Evolutionary conservation across 1,140 invertebrate species (phyloP).

Genomic region (Drosophila orena): DNA sequence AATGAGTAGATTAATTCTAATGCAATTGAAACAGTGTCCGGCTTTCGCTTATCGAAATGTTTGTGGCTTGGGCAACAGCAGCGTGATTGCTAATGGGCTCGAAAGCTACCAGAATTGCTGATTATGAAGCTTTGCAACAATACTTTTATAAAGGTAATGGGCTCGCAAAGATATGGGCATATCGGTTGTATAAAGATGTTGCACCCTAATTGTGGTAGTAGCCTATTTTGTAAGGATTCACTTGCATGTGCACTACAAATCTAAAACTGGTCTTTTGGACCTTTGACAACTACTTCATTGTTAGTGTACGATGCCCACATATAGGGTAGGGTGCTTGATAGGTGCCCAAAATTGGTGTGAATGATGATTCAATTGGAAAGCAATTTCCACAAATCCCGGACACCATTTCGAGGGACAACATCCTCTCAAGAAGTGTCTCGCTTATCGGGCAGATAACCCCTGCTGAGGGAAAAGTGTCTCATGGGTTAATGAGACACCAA

Average conservation of each 20-base stretch:
- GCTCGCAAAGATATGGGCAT: not conserved
- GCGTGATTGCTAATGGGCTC: conserved; percentile 23
- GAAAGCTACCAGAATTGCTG: conserved; percentile 19
- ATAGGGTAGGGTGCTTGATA: no score
- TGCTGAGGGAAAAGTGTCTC: conserved; percentile 18
- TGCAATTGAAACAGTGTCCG: conserved; percentile 24
- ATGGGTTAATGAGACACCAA: conserved; percentile 29
- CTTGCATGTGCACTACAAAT: no score
- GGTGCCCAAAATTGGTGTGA: not conserved
- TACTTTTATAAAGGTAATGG: not conserved
- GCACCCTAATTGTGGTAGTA: not conserved
- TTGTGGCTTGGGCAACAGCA: conserved; percentile 15
- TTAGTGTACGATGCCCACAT: no score
- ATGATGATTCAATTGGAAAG: conserved; percentile 12
- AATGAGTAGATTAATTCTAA: conserved; percentile 50
- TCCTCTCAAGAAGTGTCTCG: conserved; percentile 16
- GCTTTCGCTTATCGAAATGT: conserved; percentile 20
- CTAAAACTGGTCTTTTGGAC: not conserved
- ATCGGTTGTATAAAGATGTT: not conserved
- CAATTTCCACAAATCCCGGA: conserved; percentile 17
- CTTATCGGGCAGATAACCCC: conserved; percentile 36
- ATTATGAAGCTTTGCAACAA: not conserved
- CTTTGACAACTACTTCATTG: not conserved
- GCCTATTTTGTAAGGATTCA: no score
- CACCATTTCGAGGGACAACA: conserved; percentile 6